phyloP scores from a whole-genome alignment of 2,113 vertebrate species.

The Synodontis membranacea region DNA sequence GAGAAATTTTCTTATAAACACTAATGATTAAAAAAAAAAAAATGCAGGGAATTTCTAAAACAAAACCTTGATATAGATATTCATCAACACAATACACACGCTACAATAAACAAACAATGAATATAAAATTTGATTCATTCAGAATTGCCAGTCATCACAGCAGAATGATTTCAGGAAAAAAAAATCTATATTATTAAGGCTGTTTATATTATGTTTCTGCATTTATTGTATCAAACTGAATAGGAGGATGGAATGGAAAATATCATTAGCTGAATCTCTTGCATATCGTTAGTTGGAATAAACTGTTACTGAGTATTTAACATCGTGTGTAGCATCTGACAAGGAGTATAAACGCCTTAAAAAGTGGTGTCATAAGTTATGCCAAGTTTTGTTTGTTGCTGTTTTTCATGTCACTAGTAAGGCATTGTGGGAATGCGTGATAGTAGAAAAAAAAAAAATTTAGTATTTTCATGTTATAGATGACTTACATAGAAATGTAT shows the following conservation, averaged over 20 bases:
- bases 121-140: conserved; percentile 37
- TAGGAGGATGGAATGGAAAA: conserved; percentile 2
- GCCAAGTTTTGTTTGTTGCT: conserved; percentile 51
- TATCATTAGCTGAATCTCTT: conserved; percentile 27
- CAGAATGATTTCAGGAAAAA: conserved; percentile 22
- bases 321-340: conserved; percentile 76
- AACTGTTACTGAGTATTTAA: conserved; percentile 46
- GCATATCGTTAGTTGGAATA: conserved; percentile 34
- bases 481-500: conserved; percentile 37
- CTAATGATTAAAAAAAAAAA: conserved; percentile 71
- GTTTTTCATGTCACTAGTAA: conserved; percentile 56
- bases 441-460: conserved; percentile 44
- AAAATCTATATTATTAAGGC: conserved; percentile 26
- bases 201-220: conserved; percentile 28
- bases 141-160: conserved; percentile 24
- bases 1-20: conserved; percentile 71
- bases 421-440: conserved; percentile 46
- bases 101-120: conserved; percentile 35
- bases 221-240: conserved; percentile 42
- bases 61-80: conserved; percentile 66
- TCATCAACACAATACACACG: conserved; percentile 42
- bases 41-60: conserved; percentile 81
- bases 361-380: conserved; percentile 54
- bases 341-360: conserved; percentile 76
- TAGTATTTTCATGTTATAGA: conserved; percentile 50